Percentiles rank a stretch among this genome's conserved stretches.
Evolutionary conservation across 2,888 invertebrate species (phyloP).

Genomic region (Hylaea fasciaria): DNA sequence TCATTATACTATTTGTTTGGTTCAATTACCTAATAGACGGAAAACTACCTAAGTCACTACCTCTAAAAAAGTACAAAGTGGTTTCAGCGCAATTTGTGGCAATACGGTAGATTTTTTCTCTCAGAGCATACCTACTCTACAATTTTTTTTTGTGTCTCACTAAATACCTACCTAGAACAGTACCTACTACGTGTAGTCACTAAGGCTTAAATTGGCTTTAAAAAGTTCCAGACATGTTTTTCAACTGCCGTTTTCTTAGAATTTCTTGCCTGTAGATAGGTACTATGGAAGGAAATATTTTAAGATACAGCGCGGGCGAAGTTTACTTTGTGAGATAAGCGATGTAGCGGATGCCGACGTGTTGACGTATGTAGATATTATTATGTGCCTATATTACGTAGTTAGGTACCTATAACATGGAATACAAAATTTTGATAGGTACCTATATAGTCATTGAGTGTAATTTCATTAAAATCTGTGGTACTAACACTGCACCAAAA

Average conservation of each 20-base stretch:
- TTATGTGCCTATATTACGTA: conserved; percentile 33
- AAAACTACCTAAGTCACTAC: too few relatives aligned
- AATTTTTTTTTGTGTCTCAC: not conserved
- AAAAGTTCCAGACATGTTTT: conserved; percentile 36
- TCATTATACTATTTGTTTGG: too few relatives aligned
- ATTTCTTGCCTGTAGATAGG: conserved; percentile 57
- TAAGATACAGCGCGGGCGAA: conserved; percentile 65
- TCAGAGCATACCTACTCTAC: too few relatives aligned
- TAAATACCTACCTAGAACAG: not conserved
- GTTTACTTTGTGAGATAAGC: conserved; percentile 78
- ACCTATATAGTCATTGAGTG: too few relatives aligned
- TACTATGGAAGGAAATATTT: conserved; percentile 75
- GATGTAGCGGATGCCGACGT: conserved; percentile 69
- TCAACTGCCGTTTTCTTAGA: conserved; percentile 57
- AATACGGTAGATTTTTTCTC: too few relatives aligned
- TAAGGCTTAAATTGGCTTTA: conserved; percentile 32
- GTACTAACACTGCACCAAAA: too few relatives aligned
- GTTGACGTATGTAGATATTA: conserved; percentile 55
- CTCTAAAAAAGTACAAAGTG: too few relatives aligned
- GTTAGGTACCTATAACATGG: conserved; percentile 32
- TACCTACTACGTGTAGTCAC: not conserved
- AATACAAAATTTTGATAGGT: conserved; percentile 4
- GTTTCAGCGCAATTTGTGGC: too few relatives aligned
- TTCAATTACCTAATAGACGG: too few relatives aligned
- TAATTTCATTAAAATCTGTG: too few relatives aligned